A percentile compares a stretch with the other conserved stretches of the same genome.
These are phyloP conservation scores for Pollenia labialis DNA, from an alignment of 2,888 invertebrate species.

Conservation along the genomic window DNA sequence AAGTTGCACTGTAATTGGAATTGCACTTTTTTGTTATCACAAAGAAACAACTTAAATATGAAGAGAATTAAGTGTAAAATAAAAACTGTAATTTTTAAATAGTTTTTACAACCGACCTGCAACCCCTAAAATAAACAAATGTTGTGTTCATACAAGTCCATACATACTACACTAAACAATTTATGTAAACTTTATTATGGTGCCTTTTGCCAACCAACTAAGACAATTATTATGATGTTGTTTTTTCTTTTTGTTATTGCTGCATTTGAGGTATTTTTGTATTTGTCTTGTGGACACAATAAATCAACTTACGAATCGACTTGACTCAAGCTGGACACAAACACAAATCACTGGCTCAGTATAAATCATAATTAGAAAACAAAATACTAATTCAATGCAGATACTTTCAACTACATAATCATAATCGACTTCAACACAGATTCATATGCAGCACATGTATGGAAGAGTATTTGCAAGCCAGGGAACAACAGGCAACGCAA, in stretches of 20 bases:
- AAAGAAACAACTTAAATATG: no score
- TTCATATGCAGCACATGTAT: background rate
- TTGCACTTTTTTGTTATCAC: no score
- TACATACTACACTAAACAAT: background rate
- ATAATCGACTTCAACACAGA: background rate
- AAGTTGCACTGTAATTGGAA: no score
- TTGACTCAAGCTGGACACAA: conserved; percentile 42
- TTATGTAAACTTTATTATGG: conserved; percentile 38
- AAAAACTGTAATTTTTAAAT: no score
- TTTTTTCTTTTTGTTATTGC: conserved; percentile 10
- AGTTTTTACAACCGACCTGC: background rate
- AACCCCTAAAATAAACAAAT: background rate
- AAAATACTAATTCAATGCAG: conserved; percentile 31
- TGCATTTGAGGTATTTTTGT: conserved; percentile 24
- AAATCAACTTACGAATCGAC: conserved; percentile 57
- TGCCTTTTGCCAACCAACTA: conserved; percentile 27
- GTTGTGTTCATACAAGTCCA: background rate
- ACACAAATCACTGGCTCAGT: conserved; percentile 55
- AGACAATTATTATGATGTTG: conserved; percentile 34
- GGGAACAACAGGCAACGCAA: background rate
- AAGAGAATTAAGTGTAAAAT: no score
- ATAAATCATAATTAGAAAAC: conserved; percentile 67
- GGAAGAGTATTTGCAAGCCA: background rate
- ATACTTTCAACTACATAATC: conserved; percentile 31
- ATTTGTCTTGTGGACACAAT: conserved; percentile 63